Conservation (phyloP, 1,140 invertebrate genomes). For the Neodiprion lecontei region DNA sequence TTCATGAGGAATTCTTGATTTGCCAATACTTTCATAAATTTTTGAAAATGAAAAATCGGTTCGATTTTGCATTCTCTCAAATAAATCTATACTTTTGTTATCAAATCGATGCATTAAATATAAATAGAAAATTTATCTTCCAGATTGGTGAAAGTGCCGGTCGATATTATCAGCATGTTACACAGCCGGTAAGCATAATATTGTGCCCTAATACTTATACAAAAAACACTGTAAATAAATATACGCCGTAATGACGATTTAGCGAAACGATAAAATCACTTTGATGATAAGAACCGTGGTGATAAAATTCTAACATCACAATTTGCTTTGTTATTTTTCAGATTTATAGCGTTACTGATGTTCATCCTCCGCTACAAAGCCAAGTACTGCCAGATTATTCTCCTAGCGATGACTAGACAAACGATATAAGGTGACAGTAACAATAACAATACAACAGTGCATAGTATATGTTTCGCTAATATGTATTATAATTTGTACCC, state of each 20-base stretch:
- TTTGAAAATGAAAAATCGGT: not conserved
- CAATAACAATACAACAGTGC: too few species aligned
- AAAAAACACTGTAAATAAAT: not conserved
- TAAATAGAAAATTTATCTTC: not conserved
- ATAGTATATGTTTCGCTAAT: too few species aligned
- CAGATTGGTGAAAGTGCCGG: not conserved
- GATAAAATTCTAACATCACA: too few species aligned
- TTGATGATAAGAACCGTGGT: too few species aligned
- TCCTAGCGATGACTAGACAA: not conserved
- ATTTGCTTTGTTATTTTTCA: not conserved
- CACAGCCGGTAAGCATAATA: not conserved
- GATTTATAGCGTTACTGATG: slow-evolving; percentile 1
- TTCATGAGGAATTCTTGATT: too few species aligned
- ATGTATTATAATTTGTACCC: too few species aligned
- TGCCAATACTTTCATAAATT: not conserved
- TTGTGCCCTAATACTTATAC: too few species aligned
- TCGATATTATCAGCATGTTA: not conserved
- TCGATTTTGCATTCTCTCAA: not conserved
- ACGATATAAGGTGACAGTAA: too few species aligned
- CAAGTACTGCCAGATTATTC: not conserved
- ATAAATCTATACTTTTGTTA: not conserved
- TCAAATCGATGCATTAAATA: not conserved
- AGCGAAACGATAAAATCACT: too few species aligned
- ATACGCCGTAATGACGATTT: too few species aligned
- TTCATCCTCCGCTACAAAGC: not conserved